Evolutionary conservation across 2,797 vertebrate genomes (phyloP).

Genomic region (Anolis apletophallus): DNA sequence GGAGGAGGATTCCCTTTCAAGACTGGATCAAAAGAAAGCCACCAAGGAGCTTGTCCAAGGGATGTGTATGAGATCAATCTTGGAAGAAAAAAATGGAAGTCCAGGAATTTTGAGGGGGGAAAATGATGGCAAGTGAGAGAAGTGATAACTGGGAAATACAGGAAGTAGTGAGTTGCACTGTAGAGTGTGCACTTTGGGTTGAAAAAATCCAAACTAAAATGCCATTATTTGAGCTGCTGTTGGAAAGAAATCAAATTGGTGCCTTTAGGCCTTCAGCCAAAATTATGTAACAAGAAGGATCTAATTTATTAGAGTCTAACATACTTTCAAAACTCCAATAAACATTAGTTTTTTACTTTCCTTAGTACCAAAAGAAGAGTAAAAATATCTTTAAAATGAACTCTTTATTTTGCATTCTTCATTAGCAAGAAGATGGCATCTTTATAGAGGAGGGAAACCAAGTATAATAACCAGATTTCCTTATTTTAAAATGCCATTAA

Average conservation of each 20-base stretch:
- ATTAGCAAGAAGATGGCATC: not conserved
- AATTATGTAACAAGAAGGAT: not conserved
- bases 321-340: not conserved
- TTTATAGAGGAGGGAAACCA: not conserved
- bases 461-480: constrained; percentile 24
- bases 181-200: not conserved
- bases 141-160: not conserved
- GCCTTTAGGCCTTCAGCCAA: not conserved
- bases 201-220: no score
- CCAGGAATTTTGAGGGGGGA: not conserved
- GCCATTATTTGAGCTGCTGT: no score
- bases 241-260: no score
- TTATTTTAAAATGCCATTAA: not conserved
- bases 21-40: not conserved
- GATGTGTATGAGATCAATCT: not conserved
- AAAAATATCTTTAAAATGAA: not conserved
- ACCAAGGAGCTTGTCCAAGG: not conserved
- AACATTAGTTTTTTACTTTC: not conserved
- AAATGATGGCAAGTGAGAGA: not conserved
- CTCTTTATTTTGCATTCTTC: not conserved
- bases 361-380: not conserved
- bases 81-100: not conserved
- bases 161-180: not conserved
- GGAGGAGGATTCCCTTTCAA: not conserved
- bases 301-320: not conserved